Evolutionary conservation across 2,797 vertebrate genomes (phyloP).

Genomic region (Agapornis canus): DNA sequence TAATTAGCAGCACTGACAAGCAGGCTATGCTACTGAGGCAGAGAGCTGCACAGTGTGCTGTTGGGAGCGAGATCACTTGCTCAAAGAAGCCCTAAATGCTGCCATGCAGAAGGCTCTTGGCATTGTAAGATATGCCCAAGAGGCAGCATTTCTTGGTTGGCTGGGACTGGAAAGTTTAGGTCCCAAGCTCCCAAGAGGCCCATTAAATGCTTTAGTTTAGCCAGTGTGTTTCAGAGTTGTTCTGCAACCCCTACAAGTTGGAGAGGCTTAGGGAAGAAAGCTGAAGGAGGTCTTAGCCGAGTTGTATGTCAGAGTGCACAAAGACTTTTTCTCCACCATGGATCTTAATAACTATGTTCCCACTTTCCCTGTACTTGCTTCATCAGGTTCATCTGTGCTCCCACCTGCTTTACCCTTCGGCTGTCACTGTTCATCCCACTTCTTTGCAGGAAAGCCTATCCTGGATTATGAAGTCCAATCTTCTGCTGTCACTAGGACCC

Average conservation of each 20-base stretch:
- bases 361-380: neutral
- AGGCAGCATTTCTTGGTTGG: neutral
- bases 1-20: neutral
- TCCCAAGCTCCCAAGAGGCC: neutral
- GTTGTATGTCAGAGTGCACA: neutral
- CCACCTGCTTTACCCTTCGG: neutral
- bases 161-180: neutral
- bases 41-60: neutral
- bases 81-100: neutral
- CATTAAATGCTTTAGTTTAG: neutral
- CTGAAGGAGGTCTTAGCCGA: neutral
- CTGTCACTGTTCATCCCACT: accelerated
- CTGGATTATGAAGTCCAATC: neutral
- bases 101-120: neutral
- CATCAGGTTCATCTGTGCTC: neutral
- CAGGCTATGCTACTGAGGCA: neutral
- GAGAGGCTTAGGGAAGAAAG: neutral
- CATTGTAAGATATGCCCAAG: neutral
- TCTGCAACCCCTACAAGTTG: neutral
- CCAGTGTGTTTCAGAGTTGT: neutral
- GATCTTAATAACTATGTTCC: neutral
- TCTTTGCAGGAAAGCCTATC: neutral
- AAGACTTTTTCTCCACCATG: neutral
- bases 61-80: neutral
- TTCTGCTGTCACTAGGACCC: neutral